Evolutionary conservation across 2,888 invertebrate genomes (phyloP).

Genomic region (Notodromas monacha): DNA sequence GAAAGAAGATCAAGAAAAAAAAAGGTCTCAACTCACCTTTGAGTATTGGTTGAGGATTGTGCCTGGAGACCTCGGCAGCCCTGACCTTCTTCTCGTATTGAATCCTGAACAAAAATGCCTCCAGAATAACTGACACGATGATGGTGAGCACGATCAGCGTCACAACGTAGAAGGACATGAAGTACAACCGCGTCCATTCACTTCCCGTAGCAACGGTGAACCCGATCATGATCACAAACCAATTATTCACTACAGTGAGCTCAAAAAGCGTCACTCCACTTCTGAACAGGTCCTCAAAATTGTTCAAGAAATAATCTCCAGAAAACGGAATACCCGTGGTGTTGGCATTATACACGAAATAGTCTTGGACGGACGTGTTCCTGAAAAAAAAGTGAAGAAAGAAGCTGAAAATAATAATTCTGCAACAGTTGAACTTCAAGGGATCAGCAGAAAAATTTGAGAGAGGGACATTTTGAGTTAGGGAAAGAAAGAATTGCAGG

Average conservation of each 20-base stretch:
- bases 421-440: too few species aligned
- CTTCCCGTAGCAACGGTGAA: conserved; percentile 14
- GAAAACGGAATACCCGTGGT: conserved; percentile 22
- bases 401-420: background rate
- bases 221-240: conserved; percentile 57
- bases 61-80: too few species aligned
- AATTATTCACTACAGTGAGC: conserved; percentile 62
- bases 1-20: too few species aligned
- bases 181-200: conserved; percentile 42
- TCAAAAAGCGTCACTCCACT: conserved; percentile 56
- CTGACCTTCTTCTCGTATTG: conserved; percentile 49
- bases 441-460: too few species aligned
- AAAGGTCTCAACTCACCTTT: too few species aligned
- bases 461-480: too few species aligned
- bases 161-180: conserved; percentile 56
- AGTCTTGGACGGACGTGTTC: conserved; percentile 49
- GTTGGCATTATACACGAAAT: conserved; percentile 37
- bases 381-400: conserved; percentile 17
- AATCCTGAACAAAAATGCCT: conserved; percentile 55
- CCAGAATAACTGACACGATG: conserved; percentile 55
- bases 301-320: conserved; percentile 64
- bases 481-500: too few species aligned
- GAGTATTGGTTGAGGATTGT: too few species aligned
- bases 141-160: conserved; percentile 68
- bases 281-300: conserved; percentile 39